phyloP scores from a whole-genome alignment of 2,797 vertebrate genomes.

The Lemur catta region DNA sequence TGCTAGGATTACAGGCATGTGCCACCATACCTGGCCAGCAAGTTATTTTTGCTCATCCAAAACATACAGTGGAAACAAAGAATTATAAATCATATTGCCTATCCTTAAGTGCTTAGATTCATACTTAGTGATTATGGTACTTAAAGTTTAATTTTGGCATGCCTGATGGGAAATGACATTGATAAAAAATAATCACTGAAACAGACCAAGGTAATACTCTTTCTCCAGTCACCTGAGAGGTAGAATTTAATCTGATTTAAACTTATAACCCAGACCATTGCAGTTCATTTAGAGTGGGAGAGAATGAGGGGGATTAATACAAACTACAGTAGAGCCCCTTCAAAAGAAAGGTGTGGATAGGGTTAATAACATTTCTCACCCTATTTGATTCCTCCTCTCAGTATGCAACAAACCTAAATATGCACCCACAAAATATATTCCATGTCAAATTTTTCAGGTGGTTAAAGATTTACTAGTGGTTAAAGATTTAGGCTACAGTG shows the following conservation, averaged over 20 bases:
- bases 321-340: not conserved
- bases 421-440: not conserved
- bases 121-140: not conserved
- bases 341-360: not conserved
- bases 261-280: not conserved
- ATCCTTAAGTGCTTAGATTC: not conserved
- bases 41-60: slow-evolving; percentile 4
- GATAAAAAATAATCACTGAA: not conserved
- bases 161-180: not conserved
- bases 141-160: not conserved
- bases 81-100: not conserved
- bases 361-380: not conserved
- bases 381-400: not conserved
- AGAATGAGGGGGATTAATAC: not conserved
- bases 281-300: not conserved
- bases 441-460: not conserved
- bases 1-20: not conserved
- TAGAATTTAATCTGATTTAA: slow-evolving; percentile 20
- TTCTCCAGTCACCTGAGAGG: not conserved
- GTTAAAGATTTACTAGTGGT: not conserved
- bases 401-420: not conserved
- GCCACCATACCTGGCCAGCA: not conserved
- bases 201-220: not conserved
- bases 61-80: not conserved
- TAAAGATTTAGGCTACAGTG: not conserved